Evolutionary conservation across 2,888 invertebrate genomes (phyloP).

Genomic region (Rutpela maculata): DNA sequence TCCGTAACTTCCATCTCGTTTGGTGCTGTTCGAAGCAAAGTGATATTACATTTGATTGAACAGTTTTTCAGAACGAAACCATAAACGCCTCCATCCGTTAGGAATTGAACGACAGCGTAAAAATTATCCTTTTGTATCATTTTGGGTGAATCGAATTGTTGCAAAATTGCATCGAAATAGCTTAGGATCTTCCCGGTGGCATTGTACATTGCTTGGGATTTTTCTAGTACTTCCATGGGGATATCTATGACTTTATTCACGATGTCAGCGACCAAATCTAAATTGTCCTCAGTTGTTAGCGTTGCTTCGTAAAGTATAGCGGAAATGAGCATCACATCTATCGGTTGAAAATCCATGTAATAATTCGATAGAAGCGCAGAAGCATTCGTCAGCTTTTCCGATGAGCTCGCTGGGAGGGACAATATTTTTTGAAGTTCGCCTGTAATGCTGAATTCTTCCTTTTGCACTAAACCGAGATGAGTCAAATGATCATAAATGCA

Average conservation of each 20-base stretch:
- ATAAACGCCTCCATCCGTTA: neutral
- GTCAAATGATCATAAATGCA: slow-evolving; percentile 46
- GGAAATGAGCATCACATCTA: slow-evolving; percentile 56
- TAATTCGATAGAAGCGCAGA: slow-evolving; percentile 38
- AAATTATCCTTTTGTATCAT: slow-evolving; percentile 21
- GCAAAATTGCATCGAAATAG: slow-evolving; percentile 34
- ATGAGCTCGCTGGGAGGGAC: slow-evolving; percentile 38
- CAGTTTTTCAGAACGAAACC: slow-evolving; percentile 6
- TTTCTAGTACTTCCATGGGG: slow-evolving; percentile 18
- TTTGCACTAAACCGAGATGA: slow-evolving; percentile 51
- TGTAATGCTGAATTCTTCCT: slow-evolving; percentile 47
- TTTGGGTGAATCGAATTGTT: neutral
- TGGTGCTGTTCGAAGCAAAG: neutral
- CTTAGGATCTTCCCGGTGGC: slow-evolving; percentile 31
- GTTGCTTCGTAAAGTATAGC: slow-evolving; percentile 46
- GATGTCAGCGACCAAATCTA: slow-evolving; percentile 65
- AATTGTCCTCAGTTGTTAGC: slow-evolving; percentile 46
- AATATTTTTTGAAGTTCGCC: slow-evolving; percentile 50
- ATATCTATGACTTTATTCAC: slow-evolving; percentile 75
- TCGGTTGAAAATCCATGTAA: slow-evolving; percentile 48
- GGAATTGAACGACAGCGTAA: slow-evolving; percentile 8
- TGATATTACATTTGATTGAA: neutral
- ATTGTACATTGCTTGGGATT: slow-evolving; percentile 27
- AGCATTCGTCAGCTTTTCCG: slow-evolving; percentile 42
- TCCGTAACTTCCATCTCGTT: neutral